These are phyloP conservation scores for Aricia agestis DNA, from an alignment of 1,140 invertebrate genomes.

Conservation along the genomic window DNA sequence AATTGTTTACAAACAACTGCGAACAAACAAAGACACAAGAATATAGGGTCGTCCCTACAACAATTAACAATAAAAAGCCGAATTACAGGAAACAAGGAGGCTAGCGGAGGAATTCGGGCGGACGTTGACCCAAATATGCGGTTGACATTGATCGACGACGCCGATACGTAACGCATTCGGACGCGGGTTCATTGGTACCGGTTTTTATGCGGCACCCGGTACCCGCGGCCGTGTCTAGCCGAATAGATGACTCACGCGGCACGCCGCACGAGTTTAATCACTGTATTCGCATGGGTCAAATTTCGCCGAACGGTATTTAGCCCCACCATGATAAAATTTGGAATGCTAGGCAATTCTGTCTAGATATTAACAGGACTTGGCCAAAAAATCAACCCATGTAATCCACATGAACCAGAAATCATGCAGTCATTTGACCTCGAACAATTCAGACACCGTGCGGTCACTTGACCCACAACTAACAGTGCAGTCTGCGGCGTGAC, in stretches of 20 bases:
- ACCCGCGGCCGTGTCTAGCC: slow-evolving; percentile 35
- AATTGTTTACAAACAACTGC: background rate
- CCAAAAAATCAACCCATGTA: too few relatives aligned
- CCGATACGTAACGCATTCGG: slow-evolving; percentile 59
- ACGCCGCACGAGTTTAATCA: slow-evolving; percentile 14
- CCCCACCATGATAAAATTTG: too few relatives aligned
- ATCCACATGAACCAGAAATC: too few relatives aligned
- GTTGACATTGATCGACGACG: slow-evolving; percentile 74
- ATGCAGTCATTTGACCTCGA: background rate
- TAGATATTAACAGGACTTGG: too few relatives aligned
- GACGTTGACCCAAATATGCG: slow-evolving; percentile 73
- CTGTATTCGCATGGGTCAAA: too few relatives aligned
- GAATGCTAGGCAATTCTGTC: too few relatives aligned
- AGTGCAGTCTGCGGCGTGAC: slow-evolving; percentile 32
- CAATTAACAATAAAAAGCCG: slow-evolving; percentile 37
- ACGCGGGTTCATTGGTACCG: slow-evolving; percentile 60
- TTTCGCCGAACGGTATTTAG: too few relatives aligned
- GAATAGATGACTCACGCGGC: slow-evolving; percentile 48
- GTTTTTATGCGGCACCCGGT: slow-evolving; percentile 47
- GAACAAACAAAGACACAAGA: slow-evolving; percentile 3
- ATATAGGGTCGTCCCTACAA: background rate
- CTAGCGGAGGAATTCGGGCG: slow-evolving; percentile 65
- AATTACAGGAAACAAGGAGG: slow-evolving; percentile 62
- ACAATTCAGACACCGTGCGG: background rate
- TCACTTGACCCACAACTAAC: background rate